A percentile compares a stretch with the other conserved stretches of the same genome.
Conservation (phyloP, 2,888 invertebrate species). For the Erynnis tages region DNA sequence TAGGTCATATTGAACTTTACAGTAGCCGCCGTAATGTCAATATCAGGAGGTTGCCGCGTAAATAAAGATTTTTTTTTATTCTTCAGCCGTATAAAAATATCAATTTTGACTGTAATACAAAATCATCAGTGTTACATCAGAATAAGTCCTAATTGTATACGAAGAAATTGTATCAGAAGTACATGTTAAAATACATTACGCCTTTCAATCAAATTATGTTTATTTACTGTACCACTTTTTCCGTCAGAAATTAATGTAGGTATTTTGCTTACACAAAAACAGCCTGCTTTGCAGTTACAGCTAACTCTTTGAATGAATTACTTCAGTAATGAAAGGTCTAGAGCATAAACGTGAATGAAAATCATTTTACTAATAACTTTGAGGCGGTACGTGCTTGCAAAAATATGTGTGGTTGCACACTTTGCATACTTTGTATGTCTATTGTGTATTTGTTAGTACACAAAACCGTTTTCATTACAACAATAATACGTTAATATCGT, state of each 20-base stretch:
- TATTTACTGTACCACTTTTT: slow-evolving; percentile 2
- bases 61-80: too few relatives aligned
- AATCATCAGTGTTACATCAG: too few relatives aligned
- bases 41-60: too few relatives aligned
- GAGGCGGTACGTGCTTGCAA: slow-evolving; percentile 10
- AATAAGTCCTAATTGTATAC: too few relatives aligned
- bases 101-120: too few relatives aligned
- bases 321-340: slow-evolving; percentile 26
- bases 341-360: slow-evolving; percentile 26
- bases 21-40: too few relatives aligned
- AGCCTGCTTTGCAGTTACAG: slow-evolving; percentile 25
- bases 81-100: too few relatives aligned
- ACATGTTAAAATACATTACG: slow-evolving; percentile 1
- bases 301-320: slow-evolving; percentile 28
- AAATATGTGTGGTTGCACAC: slow-evolving; percentile 12
- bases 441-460: slow-evolving; percentile 4
- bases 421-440: background rate
- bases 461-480: slow-evolving; percentile 1
- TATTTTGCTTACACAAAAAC: slow-evolving; percentile 27
- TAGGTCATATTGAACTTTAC: background rate
- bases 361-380: slow-evolving; percentile 28
- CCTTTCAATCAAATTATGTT: slow-evolving; percentile 20
- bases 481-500: background rate
- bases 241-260: slow-evolving; percentile 24
- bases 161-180: too few relatives aligned